Percentiles rank a stretch among this genome's conserved stretches.
phyloP scores from a whole-genome alignment of 2,113 vertebrate species.

The Casuarius casuarius region DNA sequence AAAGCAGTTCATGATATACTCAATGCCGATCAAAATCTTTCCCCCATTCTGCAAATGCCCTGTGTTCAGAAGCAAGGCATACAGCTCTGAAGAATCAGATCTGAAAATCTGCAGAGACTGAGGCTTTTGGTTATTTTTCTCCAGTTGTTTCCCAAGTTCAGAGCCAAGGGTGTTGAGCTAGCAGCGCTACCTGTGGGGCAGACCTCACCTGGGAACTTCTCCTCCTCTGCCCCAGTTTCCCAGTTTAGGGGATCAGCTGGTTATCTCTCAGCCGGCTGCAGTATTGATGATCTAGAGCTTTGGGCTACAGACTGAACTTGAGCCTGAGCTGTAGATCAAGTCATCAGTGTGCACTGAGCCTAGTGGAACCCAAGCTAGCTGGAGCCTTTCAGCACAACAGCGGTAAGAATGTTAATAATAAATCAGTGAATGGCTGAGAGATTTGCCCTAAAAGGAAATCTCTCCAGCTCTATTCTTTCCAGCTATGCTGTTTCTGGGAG shows the following conservation, averaged over 20 bases:
- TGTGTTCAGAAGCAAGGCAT: neutral
- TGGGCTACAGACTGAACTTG: neutral
- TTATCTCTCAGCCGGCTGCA: neutral
- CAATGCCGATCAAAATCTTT: neutral
- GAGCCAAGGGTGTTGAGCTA: neutral
- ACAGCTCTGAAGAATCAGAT: neutral
- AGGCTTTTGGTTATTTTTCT: neutral
- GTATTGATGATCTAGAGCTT: neutral
- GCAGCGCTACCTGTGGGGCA: neutral
- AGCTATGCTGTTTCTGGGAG: conserved; percentile 37
- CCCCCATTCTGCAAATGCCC: neutral
- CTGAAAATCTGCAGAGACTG: neutral
- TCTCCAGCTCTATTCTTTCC: conserved; percentile 20
- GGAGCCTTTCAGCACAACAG: neutral
- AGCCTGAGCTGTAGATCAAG: neutral
- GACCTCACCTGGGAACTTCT: neutral
- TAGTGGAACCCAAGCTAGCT: neutral
- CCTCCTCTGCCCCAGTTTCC: neutral
- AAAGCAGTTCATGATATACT: neutral
- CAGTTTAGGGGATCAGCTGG: neutral
- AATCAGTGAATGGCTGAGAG: conserved; percentile 50
- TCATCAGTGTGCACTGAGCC: neutral
- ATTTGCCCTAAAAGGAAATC: conserved; percentile 65
- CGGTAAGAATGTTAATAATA: conserved; percentile 51
- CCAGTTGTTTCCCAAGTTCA: neutral